A percentile compares a stretch with the other conserved stretches of the same genome.
phyloP scores from a whole-genome alignment of 2,797 vertebrate genomes.

The Pterois miles region DNA sequence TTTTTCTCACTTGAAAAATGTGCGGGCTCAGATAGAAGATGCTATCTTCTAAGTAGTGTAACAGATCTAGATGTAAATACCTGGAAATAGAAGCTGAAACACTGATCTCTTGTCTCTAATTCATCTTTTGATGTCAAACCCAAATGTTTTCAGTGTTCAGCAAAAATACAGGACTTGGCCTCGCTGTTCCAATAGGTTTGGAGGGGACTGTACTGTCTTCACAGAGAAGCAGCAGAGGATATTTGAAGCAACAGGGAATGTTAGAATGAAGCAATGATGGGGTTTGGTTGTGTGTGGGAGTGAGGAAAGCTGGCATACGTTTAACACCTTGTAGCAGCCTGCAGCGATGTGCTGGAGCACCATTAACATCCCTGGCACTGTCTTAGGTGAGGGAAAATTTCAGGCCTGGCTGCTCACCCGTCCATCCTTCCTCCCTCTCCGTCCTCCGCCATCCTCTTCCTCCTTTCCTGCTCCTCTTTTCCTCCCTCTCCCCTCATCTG shows the following conservation, averaged over 20 bases:
- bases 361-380: slow-evolving; percentile 51
- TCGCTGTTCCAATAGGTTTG: too few species aligned
- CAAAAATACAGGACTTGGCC: too few species aligned
- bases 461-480: not conserved
- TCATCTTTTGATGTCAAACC: too few species aligned
- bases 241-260: not conserved
- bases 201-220: too few species aligned
- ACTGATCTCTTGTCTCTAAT: too few species aligned
- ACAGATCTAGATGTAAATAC: too few species aligned
- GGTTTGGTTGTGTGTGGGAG: slow-evolving; percentile 6
- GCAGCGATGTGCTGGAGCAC: slow-evolving; percentile 29
- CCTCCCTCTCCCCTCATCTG: not conserved
- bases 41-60: too few species aligned
- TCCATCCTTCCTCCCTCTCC: not conserved
- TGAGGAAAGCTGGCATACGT: slow-evolving; percentile 38
- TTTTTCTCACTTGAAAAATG: too few species aligned
- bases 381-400: slow-evolving; percentile 30
- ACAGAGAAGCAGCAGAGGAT: not conserved
- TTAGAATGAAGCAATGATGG: not conserved
- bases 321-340: slow-evolving; percentile 54
- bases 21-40: too few species aligned
- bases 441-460: not conserved
- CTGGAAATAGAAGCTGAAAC: too few species aligned
- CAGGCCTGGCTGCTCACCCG: slow-evolving; percentile 36
- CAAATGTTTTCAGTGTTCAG: too few species aligned